Evolutionary conservation across 2,113 vertebrate species (phyloP).

Genomic region (Alouatta palliata): DNA sequence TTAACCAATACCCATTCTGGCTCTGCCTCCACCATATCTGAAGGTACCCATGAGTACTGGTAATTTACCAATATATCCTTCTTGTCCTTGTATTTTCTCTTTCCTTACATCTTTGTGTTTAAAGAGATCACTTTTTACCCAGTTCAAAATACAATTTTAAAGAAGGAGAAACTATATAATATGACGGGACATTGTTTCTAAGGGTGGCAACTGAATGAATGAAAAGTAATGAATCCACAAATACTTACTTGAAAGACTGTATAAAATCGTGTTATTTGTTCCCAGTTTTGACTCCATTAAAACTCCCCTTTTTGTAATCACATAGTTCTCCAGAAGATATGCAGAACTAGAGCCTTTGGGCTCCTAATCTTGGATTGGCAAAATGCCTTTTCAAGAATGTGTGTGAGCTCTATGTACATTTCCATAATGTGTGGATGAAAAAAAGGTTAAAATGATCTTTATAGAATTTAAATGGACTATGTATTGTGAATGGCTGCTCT

Average conservation of each 20-base stretch:
- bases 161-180: not conserved
- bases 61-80: not conserved
- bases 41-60: not conserved
- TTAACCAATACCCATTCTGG: not conserved
- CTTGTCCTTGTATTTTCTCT: not conserved
- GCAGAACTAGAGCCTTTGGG: not conserved
- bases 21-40: not conserved
- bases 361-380: not conserved
- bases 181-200: not conserved
- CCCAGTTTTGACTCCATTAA: not conserved
- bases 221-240: not conserved
- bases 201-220: not conserved
- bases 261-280: not conserved
- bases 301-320: not conserved
- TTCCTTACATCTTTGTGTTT: not conserved
- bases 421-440: constrained; percentile 1
- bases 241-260: not conserved
- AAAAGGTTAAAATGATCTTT: not conserved
- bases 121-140: not conserved
- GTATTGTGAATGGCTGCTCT: not conserved
- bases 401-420: not conserved
- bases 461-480: not conserved
- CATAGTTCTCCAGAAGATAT: not conserved
- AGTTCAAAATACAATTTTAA: not conserved
- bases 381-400: constrained; percentile 1